Base-by-base conservation (phyloP, 2,888 invertebrate genomes). In the Scrobipalpa costella region DNA sequence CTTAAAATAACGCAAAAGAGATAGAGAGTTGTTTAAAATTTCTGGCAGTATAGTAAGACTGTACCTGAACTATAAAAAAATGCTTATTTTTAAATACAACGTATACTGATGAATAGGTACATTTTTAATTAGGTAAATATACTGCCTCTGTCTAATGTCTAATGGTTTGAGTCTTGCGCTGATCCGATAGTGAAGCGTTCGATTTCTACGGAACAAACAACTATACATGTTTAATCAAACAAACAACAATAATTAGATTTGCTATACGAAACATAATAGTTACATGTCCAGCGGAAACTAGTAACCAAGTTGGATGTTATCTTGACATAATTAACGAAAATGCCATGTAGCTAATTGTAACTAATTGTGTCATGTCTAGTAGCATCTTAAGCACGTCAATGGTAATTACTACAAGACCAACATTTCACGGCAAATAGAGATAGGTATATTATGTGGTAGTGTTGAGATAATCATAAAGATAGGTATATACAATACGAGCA, bases 291-390 rank as follows among this genome's bases (percentile, higher is more conserved):
- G 11, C 17, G 17, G 13, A 21, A 13, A 0, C 7, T 8, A 7
- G 33, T 19, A 33, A 52, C n/a, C 34, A 7, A 34, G 34, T 15
- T 40, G 40, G 58, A 58, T 58, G 19, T 40, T 40, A 58, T 58
- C 40, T 7, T 17, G 13, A 2, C 15, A 58, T 58, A 21, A 58
- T 40, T 58, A 58, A 55, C 58, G 11, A 40, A 57, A 55, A 55
- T 27, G 27, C 13, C 27, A 7, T 34, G 13, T 55, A n/a, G 15
- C 15, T 15, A 55, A 55, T 34, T 55, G 55, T 55, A 34, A 55
- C 55, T 34, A 55, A 55, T 55, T 34, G 33, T 27, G 34, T 27
- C 34, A 34, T 34, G 55, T 55, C 55, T 33, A 55, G 55, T 15
- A 33, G n/a, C 55, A 34, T 27, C 34, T 55, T 27, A 34, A 52